Evolutionary conservation across 2,113 vertebrate genomes (phyloP).

Genomic region (Cairina moschata): DNA sequence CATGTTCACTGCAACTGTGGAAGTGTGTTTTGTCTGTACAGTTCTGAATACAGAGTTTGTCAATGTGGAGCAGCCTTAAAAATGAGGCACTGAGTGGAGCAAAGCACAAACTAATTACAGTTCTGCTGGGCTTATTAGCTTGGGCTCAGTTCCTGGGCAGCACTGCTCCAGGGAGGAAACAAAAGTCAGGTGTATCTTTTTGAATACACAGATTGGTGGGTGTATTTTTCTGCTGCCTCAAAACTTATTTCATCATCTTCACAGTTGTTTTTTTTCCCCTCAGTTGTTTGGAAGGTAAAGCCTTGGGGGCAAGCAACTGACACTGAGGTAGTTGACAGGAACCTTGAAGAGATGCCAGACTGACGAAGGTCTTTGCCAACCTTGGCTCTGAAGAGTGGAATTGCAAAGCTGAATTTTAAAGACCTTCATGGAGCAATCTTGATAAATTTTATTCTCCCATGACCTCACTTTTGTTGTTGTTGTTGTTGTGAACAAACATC

Average conservation of each 20-base stretch:
- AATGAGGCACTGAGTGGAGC: background rate
- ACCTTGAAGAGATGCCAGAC: background rate
- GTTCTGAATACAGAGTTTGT: background rate
- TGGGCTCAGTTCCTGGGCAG: background rate
- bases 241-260: background rate
- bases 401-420: background rate
- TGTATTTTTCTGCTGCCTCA: background rate
- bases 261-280: background rate
- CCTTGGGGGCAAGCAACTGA: background rate
- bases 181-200: background rate
- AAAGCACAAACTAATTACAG: background rate
- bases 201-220: background rate
- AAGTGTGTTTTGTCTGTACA: background rate
- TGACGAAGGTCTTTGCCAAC: background rate
- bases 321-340: background rate
- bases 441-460: background rate
- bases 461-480: background rate
- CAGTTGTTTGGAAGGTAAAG: background rate
- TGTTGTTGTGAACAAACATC: background rate
- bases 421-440: background rate
- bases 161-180: background rate
- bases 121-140: fast-evolving
- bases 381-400: background rate
- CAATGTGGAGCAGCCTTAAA: background rate
- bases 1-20: background rate